These are phyloP conservation scores for Sinocyclocheilus maitianheensis DNA, from an alignment of 2,113 vertebrate species.

Conservation along the genomic window DNA sequence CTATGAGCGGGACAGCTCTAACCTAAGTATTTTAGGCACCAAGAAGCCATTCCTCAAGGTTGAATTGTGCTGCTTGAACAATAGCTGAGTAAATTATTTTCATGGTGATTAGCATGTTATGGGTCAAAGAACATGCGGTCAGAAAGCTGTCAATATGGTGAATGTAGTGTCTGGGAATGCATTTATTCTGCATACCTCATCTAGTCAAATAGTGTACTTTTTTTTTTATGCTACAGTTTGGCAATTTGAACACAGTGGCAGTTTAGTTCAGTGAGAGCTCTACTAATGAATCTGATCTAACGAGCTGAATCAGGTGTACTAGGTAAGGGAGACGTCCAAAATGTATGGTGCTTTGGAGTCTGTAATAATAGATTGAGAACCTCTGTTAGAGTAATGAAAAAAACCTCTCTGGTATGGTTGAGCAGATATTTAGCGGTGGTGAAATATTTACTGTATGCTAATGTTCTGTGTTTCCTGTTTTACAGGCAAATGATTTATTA, in stretches of 20 bases:
- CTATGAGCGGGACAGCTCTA: not conserved
- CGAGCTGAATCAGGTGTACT: not conserved
- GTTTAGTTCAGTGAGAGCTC: not conserved
- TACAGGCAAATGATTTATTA: conserved; percentile 93
- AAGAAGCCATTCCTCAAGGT: not conserved
- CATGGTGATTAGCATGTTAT: not conserved
- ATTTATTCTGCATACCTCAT: not conserved
- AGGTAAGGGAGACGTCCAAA: not conserved
- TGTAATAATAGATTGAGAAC: not conserved
- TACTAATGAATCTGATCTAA: not conserved
- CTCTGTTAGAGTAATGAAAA: not conserved
- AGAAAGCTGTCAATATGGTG: not conserved
- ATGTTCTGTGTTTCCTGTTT: conserved; percentile 43
- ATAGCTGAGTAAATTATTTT: not conserved
- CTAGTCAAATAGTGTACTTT: no score
- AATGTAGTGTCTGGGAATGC: not conserved
- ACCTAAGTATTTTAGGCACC: not conserved
- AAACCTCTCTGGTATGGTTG: not conserved
- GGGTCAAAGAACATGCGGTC: not conserved
- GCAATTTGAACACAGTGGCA: not conserved
- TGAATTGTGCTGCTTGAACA: not conserved
- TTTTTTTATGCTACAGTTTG: not conserved
- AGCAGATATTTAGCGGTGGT: not conserved
- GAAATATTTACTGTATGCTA: conserved; percentile 1
- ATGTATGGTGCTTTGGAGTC: not conserved